Evolutionary conservation across 1,140 invertebrate genomes (phyloP), one percentile per base, ranked within the genome.

Genomic region (Campoletis sonorensis): DNA sequence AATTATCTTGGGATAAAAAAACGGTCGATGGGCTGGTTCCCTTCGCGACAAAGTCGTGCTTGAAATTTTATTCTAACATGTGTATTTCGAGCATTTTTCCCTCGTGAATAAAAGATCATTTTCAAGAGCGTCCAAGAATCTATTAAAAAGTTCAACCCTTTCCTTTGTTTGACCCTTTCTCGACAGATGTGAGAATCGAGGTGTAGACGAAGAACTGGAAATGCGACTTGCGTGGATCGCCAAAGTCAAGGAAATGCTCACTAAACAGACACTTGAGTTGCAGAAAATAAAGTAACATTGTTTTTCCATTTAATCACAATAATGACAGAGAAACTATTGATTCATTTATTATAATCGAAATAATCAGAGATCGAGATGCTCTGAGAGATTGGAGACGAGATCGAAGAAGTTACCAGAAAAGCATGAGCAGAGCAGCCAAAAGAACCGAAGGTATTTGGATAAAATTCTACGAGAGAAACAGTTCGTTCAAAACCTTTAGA

Each of bases 361-460:
- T 78, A 23, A 79, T 84, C 49, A 91, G 90, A 58, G 84, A 90
- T 82, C 79, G 79, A 79, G 75, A 80, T 21, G 80, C 76, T 61
- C 21, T 90, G 76, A 86, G 84, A 58, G 37, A 87, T 33, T 91
- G 90, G 90, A 87, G 88, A 81, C 67, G 67, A 16, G 83, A 89
- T 79, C 45, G 73, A 21, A 85, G 79, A 73, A 89, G 85, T 82
- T 87, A 85, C 13, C 72, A 64, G 73, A 88, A 82, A 86, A 86
- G 86, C 80, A 88, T 88, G 82, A 80, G 81, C n/a, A 88, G 85
- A 71, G 86, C 86, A 30, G 79, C 82, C 15, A 86, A 18, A 58
- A 80, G 88, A 87, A 88, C 81, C 15, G 71, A 83, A 87, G 87
- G 88, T 89, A 88, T 70, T 18, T 45, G 2, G 3, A 13, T 15